These are phyloP conservation scores for Phoeniculus purpureus DNA, from an alignment of 2,797 vertebrate species.

Conservation along the genomic window DNA sequence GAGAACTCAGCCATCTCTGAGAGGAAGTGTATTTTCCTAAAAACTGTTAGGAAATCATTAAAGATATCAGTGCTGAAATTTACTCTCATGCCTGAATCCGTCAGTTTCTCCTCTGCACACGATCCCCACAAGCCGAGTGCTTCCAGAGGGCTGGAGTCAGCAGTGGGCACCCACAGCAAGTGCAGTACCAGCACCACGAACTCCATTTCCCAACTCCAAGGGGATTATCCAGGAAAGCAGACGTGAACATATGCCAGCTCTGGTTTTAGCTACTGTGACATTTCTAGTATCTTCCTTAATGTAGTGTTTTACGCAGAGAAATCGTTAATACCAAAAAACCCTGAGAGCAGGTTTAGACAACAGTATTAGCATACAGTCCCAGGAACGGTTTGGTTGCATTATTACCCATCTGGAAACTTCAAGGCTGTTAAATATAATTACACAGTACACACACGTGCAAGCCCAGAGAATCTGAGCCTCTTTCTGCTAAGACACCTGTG, in stretches of 20 bases:
- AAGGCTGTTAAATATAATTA: neutral
- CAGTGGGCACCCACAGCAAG: neutral
- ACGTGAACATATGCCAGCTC: neutral
- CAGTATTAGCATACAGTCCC: neutral
- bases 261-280: neutral
- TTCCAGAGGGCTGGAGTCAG: neutral
- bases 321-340: neutral
- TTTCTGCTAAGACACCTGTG: neutral
- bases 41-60: neutral
- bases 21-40: neutral
- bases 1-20: neutral
- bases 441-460: neutral
- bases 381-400: neutral
- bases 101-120: neutral
- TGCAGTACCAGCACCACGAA: neutral
- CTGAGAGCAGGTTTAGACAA: neutral
- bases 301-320: neutral
- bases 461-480: neutral
- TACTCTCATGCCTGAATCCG: neutral
- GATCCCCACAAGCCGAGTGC: accelerated
- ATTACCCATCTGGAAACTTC: neutral
- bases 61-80: neutral
- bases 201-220: neutral
- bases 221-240: neutral
- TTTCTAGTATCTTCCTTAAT: neutral